phyloP scores from a whole-genome alignment of 2,888 invertebrate species.

The Melanophora roralis region DNA sequence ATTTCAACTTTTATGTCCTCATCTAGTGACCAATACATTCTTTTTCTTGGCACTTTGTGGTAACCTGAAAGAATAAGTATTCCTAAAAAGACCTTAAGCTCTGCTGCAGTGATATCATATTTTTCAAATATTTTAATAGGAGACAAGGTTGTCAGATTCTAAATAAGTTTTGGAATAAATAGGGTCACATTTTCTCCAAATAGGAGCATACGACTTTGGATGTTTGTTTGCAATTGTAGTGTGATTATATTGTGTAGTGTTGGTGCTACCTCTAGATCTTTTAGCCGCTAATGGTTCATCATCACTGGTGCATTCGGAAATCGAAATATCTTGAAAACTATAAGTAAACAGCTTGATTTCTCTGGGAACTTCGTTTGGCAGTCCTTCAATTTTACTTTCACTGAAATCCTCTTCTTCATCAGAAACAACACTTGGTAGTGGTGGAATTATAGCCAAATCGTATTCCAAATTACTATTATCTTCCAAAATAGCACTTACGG shows the following conservation, averaged over 20 bases:
- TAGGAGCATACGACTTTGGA: not conserved
- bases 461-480: not conserved
- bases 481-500: not conserved
- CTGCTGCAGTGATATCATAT: not conserved
- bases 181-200: too few species aligned
- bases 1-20: too few species aligned
- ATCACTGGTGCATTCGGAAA: not conserved
- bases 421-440: not conserved
- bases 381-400: not conserved
- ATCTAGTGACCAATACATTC: too few species aligned
- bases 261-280: not conserved
- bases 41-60: constrained; percentile 2
- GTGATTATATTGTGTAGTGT: not conserved
- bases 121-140: constrained; percentile 1
- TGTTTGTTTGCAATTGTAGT: not conserved
- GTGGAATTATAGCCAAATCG: not conserved
- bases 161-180: not conserved
- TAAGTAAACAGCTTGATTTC: not conserved
- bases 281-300: not conserved
- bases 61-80: constrained; percentile 1
- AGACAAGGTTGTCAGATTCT: not conserved
- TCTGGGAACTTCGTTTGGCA: not conserved
- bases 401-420: constrained; percentile 1
- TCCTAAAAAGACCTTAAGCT: not conserved
- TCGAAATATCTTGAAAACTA: not conserved